These are phyloP conservation scores for Antrozous pallidus DNA, from an alignment of 2,797 vertebrate species.

Conservation along the genomic window DNA sequence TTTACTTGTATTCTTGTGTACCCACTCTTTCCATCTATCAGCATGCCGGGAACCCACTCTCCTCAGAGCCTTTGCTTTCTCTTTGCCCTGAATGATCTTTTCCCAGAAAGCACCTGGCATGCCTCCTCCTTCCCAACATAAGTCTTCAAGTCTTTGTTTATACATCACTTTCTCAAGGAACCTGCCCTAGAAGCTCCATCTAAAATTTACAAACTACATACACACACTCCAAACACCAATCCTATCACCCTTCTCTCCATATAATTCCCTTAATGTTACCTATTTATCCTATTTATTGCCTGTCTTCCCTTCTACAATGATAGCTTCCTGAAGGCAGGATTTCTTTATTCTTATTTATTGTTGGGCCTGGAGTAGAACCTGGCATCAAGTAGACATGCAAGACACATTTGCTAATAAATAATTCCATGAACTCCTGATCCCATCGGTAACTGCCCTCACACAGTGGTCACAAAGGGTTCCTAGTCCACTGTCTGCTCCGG, in stretches of 20 bases:
- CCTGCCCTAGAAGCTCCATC: neutral
- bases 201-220: neutral
- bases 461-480: neutral
- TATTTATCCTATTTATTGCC: neutral
- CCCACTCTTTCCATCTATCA: too few species aligned
- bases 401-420: conserved; percentile 4
- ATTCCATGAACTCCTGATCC: neutral
- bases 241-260: neutral
- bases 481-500: neutral
- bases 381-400: neutral
- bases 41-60: neutral
- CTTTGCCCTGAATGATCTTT: neutral
- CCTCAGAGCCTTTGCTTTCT: neutral
- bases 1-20: neutral
- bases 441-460: neutral
- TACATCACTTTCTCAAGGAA: neutral
- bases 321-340: neutral
- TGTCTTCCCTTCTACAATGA: neutral
- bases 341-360: neutral
- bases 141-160: neutral
- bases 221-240: neutral
- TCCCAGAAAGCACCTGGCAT: neutral
- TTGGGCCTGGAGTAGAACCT: neutral
- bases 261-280: neutral
- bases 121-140: neutral